Conservation (phyloP, 2,888 invertebrate species). For the Ecdyonurus torrentis region DNA sequence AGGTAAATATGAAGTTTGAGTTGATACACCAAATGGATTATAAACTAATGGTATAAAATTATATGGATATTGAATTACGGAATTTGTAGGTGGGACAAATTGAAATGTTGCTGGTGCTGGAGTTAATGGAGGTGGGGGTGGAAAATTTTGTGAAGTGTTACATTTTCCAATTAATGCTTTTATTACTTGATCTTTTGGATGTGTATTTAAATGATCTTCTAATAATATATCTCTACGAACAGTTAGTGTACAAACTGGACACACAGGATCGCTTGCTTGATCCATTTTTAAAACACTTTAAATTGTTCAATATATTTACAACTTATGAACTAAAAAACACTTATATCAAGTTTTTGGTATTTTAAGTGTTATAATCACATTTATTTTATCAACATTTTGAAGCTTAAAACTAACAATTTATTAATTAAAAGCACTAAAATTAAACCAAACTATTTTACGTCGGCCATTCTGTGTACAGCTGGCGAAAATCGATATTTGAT, state of each 20-base stretch:
- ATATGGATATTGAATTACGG: neutral
- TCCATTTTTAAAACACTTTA: neutral
- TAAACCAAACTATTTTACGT: neutral
- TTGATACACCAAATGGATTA: neutral
- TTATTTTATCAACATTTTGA: too few species aligned
- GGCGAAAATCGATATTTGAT: neutral
- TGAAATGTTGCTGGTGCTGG: neutral
- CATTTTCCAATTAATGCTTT: constrained; percentile 38
- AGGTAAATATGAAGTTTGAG: neutral
- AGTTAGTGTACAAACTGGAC: constrained; percentile 73
- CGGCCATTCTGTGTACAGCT: neutral
- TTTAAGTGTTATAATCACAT: too few species aligned
- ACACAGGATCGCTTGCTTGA: constrained; percentile 21
- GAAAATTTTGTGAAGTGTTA: neutral
- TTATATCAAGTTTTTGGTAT: too few species aligned
- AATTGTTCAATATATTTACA: too few species aligned
- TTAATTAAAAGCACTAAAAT: too few species aligned
- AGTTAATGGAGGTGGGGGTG: neutral
- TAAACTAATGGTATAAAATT: neutral
- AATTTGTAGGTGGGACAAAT: neutral
- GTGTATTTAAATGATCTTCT: constrained; percentile 65
- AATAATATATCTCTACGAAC: constrained; percentile 67
- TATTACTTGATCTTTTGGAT: constrained; percentile 77
- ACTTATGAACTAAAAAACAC: too few species aligned
- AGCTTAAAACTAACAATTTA: too few species aligned